Evolutionary conservation across 2,888 invertebrate genomes (phyloP), one percentile per base, ranked within the genome.

Genomic region (Ctena decussata): DNA sequence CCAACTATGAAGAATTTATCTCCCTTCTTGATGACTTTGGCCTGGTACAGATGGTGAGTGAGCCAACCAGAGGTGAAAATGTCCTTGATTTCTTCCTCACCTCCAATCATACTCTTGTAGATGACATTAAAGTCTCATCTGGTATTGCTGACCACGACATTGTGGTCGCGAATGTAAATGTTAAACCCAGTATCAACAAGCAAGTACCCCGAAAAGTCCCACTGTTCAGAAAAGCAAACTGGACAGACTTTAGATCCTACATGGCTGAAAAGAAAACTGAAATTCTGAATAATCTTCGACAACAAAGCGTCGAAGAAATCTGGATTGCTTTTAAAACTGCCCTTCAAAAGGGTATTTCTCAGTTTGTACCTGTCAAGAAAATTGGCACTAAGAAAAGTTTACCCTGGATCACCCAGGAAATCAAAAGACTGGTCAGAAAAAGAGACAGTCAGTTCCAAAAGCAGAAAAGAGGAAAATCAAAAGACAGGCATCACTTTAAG

Each of bases 81-180:
- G n/a, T n/a, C n/a, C n/a, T n/a, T n/a, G n/a, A n/a, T n/a, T n/a
- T n/a, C n/a, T n/a, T n/a, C n/a, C n/a, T n/a, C n/a, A n/a, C n/a
- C n/a, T n/a, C n/a, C n/a, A n/a, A n/a, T n/a, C n/a, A n/a, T n/a
- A n/a, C n/a, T n/a, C n/a, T n/a, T 53, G 53, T 57, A 27, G n/a
- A 57, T 57, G 5, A 57, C 12, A 27, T 57, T 2, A 57, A 3
- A 57, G 15, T 57, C 6, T 57, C 57, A 57, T 3, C 57, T 1
- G 57, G 57, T 5, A 57, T 57, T 57, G 57, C 57, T 57, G 57
- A 57, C 57, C 57, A 57, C n/a, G n/a, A 57, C 57, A 27, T 57
- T 24, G 30, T 57, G n/a, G 27, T 27, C 6, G 30, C 57, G 27
- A 27, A 57, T 24, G 57, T 57, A 27, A 11, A 5, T 57, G 30